Base-by-base conservation (phyloP, 2,797 vertebrate genomes). In the Cygnus olor region DNA sequence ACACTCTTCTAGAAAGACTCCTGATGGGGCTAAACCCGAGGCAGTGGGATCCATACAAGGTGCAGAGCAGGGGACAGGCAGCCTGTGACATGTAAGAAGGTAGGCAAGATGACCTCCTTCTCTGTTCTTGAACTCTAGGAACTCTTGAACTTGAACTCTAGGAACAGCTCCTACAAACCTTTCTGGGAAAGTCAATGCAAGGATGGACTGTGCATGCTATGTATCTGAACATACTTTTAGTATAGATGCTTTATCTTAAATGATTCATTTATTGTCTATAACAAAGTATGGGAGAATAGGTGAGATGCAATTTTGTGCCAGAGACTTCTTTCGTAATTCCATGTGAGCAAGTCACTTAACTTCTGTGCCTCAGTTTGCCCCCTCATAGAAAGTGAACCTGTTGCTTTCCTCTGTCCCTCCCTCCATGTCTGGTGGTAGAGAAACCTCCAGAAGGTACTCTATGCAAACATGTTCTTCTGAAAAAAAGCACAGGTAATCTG, bases 391-490 rank as follows among this genome's bases (percentile, higher is more conserved):
- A 57, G 47, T 5, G 28, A 86, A 64, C 28, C 20, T 28, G 65
- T 25, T 7, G 19, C 15, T 91, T 85, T 81, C 19, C 42, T 91
- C 51, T 22, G 18, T 44, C 45, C 6, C 16, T 69, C 17, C 9
- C 6, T 74, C n/a, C 24, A 11, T 4, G 3, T 19, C 44, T 40
- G 54, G 42, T 30, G 40, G 53, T 88, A 28, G 9, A 56, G 32
- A 80, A 45, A 54, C 20, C 10, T 94, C 34, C 61, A 53, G n/a
- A 38, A 82, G 30, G 16, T 64, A 8, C 14, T 56, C 14, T 56
- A 14, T 0, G 2, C 15, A 80, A 88, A 60, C 0, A 0, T 14
- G 21, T 49, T 40, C 10, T 83, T 90, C 53, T 8, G 25, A 63
- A 81, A 80, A 54, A 80, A 56, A n/a, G 9, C 7, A 56, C 10